Evolutionary conservation across 2,797 vertebrate species (phyloP).

Genomic region (Setipinna tenuifilis): DNA sequence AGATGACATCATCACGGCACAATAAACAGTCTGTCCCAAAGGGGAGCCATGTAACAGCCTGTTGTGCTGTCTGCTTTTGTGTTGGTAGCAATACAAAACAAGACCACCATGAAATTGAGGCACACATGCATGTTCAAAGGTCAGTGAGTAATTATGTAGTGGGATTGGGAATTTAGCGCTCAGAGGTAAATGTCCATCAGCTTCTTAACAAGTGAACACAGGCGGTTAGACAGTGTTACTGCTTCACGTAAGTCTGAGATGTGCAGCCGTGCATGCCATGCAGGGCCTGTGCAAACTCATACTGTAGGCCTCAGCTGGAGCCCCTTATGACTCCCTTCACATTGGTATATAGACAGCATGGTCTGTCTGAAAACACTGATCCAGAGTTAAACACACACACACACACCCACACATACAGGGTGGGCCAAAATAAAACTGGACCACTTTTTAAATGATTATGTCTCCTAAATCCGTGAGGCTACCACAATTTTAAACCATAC

Average conservation of each 20-base stretch:
- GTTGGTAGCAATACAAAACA: slow-evolving; percentile 56
- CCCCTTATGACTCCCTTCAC: neutral
- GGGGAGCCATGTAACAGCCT: neutral
- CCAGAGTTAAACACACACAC: neutral
- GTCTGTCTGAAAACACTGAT: neutral
- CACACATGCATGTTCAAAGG: slow-evolving; percentile 62
- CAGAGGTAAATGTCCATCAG: slow-evolving; percentile 52
- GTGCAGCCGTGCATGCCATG: neutral
- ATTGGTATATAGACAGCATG: neutral
- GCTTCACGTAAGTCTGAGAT: neutral
- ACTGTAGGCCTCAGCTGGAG: neutral
- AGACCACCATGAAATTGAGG: slow-evolving; percentile 65
- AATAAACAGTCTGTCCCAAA: neutral
- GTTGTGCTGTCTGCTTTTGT: slow-evolving; percentile 37
- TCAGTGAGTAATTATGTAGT: slow-evolving; percentile 50
- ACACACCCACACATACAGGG: too few species aligned
- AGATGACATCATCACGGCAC: neutral
- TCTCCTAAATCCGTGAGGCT: too few species aligned
- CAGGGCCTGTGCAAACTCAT: neutral
- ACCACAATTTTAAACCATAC: too few species aligned
- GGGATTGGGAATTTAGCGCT: slow-evolving; percentile 56
- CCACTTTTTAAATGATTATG: too few species aligned
- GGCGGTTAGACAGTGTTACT: neutral
- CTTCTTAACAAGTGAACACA: slow-evolving; percentile 61
- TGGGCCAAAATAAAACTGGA: too few species aligned